Percentiles rank a stretch among this genome's conserved stretches.
Conservation (phyloP, 2,888 invertebrate genomes). For the Drosophila silvestris region DNA sequence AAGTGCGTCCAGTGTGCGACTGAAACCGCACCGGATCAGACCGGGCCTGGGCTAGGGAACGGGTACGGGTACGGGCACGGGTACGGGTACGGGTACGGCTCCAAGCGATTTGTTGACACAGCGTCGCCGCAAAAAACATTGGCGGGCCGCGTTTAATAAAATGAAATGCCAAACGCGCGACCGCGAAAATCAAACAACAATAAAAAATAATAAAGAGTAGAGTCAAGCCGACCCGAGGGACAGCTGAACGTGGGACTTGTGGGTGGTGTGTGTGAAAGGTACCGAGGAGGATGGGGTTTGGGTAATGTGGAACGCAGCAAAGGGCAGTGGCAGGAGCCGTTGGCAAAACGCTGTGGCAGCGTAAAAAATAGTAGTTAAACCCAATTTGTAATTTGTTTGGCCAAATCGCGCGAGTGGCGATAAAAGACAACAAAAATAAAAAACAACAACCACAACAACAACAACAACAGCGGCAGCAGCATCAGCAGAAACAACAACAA, state of each 20-base stretch:
- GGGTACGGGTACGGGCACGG: neutral
- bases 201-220: conserved; percentile 63
- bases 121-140: conserved; percentile 63
- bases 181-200: conserved; percentile 78
- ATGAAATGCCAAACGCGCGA: conserved; percentile 76
- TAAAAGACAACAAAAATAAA: conserved; percentile 58
- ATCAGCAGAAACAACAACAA: conserved; percentile 9
- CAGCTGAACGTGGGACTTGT: conserved; percentile 7
- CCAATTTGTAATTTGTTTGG: conserved; percentile 80
- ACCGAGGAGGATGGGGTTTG: neutral
- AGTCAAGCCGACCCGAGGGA: conserved; percentile 1
- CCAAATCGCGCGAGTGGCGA: conserved; percentile 71
- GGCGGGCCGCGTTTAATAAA: conserved; percentile 73
- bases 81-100: conserved; percentile 4
- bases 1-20: conserved; percentile 40
- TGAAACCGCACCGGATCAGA: neutral
- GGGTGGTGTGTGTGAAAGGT: conserved; percentile 6
- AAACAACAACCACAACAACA: conserved; percentile 23
- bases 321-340: neutral
- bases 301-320: conserved; percentile 26
- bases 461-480: conserved; percentile 3
- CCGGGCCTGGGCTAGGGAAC: neutral
- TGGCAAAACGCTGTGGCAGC: conserved; percentile 64
- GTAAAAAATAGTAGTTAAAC: conserved; percentile 70
- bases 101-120: conserved; percentile 68